phyloP scores from a whole-genome alignment of 2,888 invertebrate genomes.

The Hymenopus coronatus region DNA sequence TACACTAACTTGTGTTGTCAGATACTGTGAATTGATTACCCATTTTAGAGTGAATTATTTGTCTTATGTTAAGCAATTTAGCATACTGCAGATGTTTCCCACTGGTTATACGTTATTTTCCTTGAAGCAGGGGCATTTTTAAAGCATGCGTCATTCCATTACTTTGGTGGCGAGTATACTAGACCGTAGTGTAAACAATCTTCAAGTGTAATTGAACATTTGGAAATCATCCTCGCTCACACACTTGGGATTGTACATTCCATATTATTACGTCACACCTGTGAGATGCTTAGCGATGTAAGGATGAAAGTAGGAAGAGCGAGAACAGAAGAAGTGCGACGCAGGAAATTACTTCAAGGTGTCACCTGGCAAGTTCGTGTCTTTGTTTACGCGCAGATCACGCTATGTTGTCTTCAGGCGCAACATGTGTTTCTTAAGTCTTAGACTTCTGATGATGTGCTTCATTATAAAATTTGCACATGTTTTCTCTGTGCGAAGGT shows the following conservation, averaged over 20 bases:
- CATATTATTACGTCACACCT: background rate
- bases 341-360: background rate
- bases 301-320: background rate
- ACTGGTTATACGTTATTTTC: background rate
- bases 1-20: too few relatives aligned
- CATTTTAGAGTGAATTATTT: too few relatives aligned
- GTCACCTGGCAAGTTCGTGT: background rate
- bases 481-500: background rate
- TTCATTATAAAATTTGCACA: background rate
- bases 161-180: background rate
- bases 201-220: background rate
- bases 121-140: background rate
- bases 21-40: too few relatives aligned
- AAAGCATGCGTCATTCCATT: background rate
- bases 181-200: background rate
- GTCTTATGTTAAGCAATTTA: too few relatives aligned
- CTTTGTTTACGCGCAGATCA: background rate
- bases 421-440: background rate
- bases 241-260: background rate
- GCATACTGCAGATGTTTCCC: background rate
- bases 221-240: background rate
- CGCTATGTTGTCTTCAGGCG: background rate
- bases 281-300: background rate
- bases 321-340: background rate
- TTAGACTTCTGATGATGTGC: background rate